Base-by-base conservation (phyloP, 2,888 invertebrate genomes). In the Lithophane leautieri region DNA sequence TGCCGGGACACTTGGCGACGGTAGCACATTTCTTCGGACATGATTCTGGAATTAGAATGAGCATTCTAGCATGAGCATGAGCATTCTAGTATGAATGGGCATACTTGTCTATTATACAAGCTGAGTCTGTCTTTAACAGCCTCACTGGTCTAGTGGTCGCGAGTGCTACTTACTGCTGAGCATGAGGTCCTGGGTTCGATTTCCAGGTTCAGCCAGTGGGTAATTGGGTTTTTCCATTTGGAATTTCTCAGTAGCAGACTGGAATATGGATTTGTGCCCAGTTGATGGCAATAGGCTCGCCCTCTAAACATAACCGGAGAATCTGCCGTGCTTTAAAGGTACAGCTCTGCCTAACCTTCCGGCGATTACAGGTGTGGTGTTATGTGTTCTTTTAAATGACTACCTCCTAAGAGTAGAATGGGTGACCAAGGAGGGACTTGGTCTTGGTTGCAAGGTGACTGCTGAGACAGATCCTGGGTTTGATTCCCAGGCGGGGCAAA, bases 1-100 rank as follows among this genome's bases (percentile, higher is more conserved):
- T 87, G 72, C 0, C 67, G 78, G 11, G 86, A 81, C 0, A 83
- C 74, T 65, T 85, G 83, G 16, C 81, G 88, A 11, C 88, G 86
- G 50, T 71, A 76, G 50, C 58, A 63, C 12, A 52, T 19, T 0
- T 81, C 86, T 12, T 79, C 81, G 0, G 84, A 42, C 87, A 87
- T 87, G 19, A 7, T 66, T 44, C 86, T 79, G 76, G 12, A 76
- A 78, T 58, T 9, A 1, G 9, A n/a, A 72, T 28, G 3, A n/a
- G 22, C 22, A 50, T 50, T 22, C 2, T 50, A 9, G 22, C 9
- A 50, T 22, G 14, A 1, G 11, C 34, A 72, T 28, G 3, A n/a
- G 22, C 22, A 50, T 50, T 22, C 2, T 50, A 9, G 22, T 22
- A 50, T 9, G 19, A 19, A 50, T 50, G 50, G 50, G 8, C 6